Evolutionary conservation across 2,888 invertebrate species (phyloP).

Genomic region (Melieria omissa): DNA sequence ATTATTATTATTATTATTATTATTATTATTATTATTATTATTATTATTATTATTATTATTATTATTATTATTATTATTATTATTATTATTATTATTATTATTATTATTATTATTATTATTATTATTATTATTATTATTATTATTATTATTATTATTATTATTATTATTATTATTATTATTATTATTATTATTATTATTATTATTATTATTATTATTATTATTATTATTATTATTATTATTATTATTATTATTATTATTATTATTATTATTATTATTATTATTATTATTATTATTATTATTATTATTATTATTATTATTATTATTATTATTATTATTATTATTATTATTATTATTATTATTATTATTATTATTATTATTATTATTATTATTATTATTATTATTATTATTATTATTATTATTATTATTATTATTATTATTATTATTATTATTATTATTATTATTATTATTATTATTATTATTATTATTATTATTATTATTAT

Average conservation of each 20-base stretch:
- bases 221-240: conserved; percentile 16
- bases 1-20: conserved; percentile 16
- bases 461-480: too few species aligned
- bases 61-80: conserved; percentile 16
- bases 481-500: too few species aligned
- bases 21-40: conserved; percentile 16
- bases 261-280: too few species aligned
- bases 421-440: too few species aligned
- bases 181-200: conserved; percentile 16
- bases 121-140: conserved; percentile 16
- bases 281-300: too few species aligned
- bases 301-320: too few species aligned
- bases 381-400: too few species aligned
- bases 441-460: too few species aligned
- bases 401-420: too few species aligned
- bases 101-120: conserved; percentile 16
- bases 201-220: conserved; percentile 16
- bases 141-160: conserved; percentile 16
- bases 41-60: conserved; percentile 16
- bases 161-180: conserved; percentile 16
- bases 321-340: too few species aligned
- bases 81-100: conserved; percentile 16
- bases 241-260: conserved; percentile 16
- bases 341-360: too few species aligned
- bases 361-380: too few species aligned